phyloP scores from a whole-genome alignment of 1,140 invertebrate genomes.

The Drosophila teissieri region DNA sequence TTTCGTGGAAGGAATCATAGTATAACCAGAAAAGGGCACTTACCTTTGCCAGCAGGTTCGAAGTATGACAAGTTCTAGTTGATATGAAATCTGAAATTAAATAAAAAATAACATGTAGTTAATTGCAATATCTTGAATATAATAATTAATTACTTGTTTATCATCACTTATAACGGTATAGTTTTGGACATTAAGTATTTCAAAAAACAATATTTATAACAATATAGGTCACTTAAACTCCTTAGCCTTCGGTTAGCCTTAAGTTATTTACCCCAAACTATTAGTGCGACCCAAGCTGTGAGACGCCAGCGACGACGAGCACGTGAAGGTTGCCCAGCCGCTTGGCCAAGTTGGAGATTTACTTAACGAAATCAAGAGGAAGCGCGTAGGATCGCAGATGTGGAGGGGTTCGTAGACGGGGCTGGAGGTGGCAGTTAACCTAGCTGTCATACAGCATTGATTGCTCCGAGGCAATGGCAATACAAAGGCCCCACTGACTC shows the following conservation, averaged over 20 bases:
- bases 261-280: not conserved
- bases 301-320: conserved; percentile 37
- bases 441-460: conserved; percentile 83
- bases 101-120: too few species aligned
- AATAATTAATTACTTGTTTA: too few species aligned
- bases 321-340: conserved; percentile 76
- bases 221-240: too few species aligned
- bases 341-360: conserved; percentile 66
- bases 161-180: too few species aligned
- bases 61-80: too few species aligned
- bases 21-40: not conserved
- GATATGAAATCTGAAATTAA: too few species aligned
- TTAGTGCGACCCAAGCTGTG: not conserved
- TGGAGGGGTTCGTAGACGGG: conserved; percentile 14
- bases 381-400: conserved; percentile 71
- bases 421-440: conserved; percentile 63
- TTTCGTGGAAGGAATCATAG: not conserved
- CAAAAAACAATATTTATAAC: too few species aligned
- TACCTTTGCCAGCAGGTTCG: not conserved
- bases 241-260: too few species aligned
- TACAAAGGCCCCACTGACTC: conserved; percentile 48
- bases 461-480: conserved; percentile 68
- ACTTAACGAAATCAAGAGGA: conserved; percentile 83
- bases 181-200: too few species aligned
- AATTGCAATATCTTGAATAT: too few species aligned